Base-by-base conservation (phyloP, 2,888 invertebrate species). In the Cantharis rufa region DNA sequence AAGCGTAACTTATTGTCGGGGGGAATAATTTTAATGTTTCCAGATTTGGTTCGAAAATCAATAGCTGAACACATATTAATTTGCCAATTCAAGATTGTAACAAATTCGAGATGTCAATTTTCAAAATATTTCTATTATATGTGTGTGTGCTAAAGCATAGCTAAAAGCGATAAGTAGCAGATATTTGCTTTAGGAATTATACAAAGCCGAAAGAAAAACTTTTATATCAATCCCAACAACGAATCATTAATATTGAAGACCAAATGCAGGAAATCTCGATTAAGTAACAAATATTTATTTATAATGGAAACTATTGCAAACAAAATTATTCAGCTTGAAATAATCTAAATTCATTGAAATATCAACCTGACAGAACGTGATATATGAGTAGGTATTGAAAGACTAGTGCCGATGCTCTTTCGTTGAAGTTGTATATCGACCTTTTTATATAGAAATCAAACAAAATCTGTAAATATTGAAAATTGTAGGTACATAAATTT, bases 271-370 rank as follows among this genome's bases (percentile, higher is more conserved):
- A 80, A 77, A 75, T 76, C 78, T 72, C 64, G 48, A 48, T 76
- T 71, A 32, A 71, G 66, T 72, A 74, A 70, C 74, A 75, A 71
- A 76, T 74, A 74, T 77, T 68, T 48, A 71, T 74, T 48, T 48
- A 48, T 48, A 74, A 78, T 74, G 76, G 76, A 78, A 78, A 78
- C 78, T 73, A 76, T 64, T 68, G 74, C 71, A 66, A 71, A 66
- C 75, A 73, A 77, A 78, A 80, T 83, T 80, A 83, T 83, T 83
- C 84, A 83, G 82, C 83, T 83, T 79, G 82, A 83, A 84, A 84
- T 85, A 84, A 85, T 85, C 84, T 81, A 84, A 86, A 85, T 84
- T 83, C 83, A 84, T 84, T 85, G 83, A 84, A 84, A 85, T 84
- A 83, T 84, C 82, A 81, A 80, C 74, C 81, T 80, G 81, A 82